Evolutionary conservation across 2,888 invertebrate genomes (phyloP), one percentile per base, ranked within the genome.

Genomic region (Mythimna impura): DNA sequence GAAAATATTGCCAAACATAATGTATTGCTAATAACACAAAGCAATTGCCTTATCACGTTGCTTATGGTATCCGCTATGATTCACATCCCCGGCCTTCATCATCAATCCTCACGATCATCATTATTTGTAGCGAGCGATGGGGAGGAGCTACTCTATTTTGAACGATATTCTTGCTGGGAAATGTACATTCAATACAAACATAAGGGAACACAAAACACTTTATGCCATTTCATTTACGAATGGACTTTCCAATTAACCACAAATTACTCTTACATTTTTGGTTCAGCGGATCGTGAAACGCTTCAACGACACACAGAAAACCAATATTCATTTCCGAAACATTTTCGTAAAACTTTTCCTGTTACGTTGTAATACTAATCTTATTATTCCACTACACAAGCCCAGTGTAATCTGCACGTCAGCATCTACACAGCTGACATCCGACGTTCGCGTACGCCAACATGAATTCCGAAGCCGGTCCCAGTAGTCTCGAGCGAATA

Each of bases 401-500:
- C 64, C 60, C 61, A 25, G 50, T 71, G 67, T 69, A 70, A 75
- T 72, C 67, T 57, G 52, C n/a, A 50, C 71, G 68, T 74, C 67
- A 74, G 71, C 68, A 65, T 73, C 71, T 66, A 70, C 64, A 60
- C 69, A 71, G 61, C 61, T 70, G 68, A 69, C 76, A 72, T 70
- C 62, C 47, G 77, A 64, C 60, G 66, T 69, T 74, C 52, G n/a
- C 55, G 36, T 68, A 78, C 60, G 61, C 61, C 64, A 82, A 74
- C 76, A 66, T 68, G 72, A 73, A 83, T 82, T 62, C 70, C 74
- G 63, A 70, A 73, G 69, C 54, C 63, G 36, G 54, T 72, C 68
- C 81, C 81, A 57, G 43, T 22, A 66, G 79, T 81, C 66, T 72
- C 71, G 55, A 62, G 62, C 71, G 72, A 82, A 84, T 83, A 82